Evolutionary conservation across 37 sponge, comb jelly and placozoan genomes (phyloP).

Genomic region (Spongia lamella): DNA sequence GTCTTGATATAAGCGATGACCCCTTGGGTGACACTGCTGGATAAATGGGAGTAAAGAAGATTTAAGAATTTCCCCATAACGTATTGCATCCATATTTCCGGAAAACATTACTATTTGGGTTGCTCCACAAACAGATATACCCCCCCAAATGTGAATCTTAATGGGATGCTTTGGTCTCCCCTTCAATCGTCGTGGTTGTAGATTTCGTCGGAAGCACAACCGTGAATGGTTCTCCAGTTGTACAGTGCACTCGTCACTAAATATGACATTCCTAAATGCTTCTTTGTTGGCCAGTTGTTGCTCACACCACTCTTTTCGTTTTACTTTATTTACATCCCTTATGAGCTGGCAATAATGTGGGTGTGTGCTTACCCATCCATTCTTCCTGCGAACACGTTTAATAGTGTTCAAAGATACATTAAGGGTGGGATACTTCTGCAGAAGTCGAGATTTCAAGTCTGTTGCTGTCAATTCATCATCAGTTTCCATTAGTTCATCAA

Average conservation of each 20-base stretch:
- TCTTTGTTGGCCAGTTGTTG: constrained; percentile 18
- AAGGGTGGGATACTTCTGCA: constrained; percentile 15
- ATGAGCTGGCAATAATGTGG: constrained; percentile 45
- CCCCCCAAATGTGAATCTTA: constrained; percentile 40
- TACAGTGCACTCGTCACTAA: constrained; percentile 25
- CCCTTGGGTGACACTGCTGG: background rate
- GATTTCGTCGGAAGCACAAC: constrained; percentile 15
- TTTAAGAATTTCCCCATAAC: constrained; percentile 27
- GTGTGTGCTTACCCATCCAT: no score
- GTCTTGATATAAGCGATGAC: constrained; percentile 37
- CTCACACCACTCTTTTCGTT: constrained; percentile 19
- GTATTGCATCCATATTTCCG: constrained; percentile 32
- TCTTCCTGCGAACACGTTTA: background rate
- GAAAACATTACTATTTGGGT: constrained; percentile 40
- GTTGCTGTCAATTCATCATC: constrained; percentile 35
- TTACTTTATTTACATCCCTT: constrained; percentile 22
- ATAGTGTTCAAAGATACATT: constrained; percentile 25
- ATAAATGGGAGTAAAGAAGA: constrained; percentile 20
- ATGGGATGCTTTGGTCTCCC: no score
- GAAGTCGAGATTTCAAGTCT: constrained; percentile 8
- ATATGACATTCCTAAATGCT: constrained; percentile 37
- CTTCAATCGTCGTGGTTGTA: constrained; percentile 27
- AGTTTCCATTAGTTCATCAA: no score
- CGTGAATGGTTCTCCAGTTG: constrained; percentile 27
- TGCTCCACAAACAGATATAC: constrained; percentile 37